phyloP scores from a whole-genome alignment of 2,797 vertebrate species.

The Staurois parvus region DNA sequence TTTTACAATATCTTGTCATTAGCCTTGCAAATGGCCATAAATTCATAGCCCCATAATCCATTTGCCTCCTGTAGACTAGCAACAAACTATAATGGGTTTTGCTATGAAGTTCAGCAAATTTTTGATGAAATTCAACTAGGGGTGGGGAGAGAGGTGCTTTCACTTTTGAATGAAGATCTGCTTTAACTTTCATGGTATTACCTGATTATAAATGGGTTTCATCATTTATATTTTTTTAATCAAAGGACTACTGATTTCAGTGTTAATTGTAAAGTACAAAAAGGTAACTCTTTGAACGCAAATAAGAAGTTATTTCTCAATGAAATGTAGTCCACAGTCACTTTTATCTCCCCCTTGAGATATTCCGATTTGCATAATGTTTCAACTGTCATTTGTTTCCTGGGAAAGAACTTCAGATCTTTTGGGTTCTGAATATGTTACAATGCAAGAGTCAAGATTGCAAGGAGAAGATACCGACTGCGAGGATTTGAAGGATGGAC shows the following conservation, averaged over 20 bases:
- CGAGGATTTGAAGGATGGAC: conserved; percentile 67
- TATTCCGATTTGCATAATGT: conserved; percentile 80
- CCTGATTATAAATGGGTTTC: conserved; percentile 57
- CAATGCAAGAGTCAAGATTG: conserved; percentile 67
- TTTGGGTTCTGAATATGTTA: conserved; percentile 71
- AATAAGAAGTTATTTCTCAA: conserved; percentile 61
- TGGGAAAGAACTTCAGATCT: conserved; percentile 72
- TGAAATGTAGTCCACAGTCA: conserved; percentile 61
- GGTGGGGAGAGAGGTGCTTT: no score
- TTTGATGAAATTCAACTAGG: no score
- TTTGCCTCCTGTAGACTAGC: no score
- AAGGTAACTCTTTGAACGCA: conserved; percentile 65
- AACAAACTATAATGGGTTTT: no score
- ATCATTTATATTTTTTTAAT: conserved; percentile 48
- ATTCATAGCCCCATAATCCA: no score
- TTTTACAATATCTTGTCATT: no score
- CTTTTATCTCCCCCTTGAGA: conserved; percentile 80
- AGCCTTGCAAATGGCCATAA: no score
- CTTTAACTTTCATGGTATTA: background rate
- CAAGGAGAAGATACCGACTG: conserved; percentile 60
- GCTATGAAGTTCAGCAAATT: no score
- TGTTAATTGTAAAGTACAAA: conserved; percentile 67
- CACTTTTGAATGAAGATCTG: no score
- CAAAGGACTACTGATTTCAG: conserved; percentile 62
- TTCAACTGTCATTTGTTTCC: conserved; percentile 77